These are phyloP conservation scores for Remorina albescens DNA, from an alignment of 2,797 vertebrate genomes.

Conservation along the genomic window DNA sequence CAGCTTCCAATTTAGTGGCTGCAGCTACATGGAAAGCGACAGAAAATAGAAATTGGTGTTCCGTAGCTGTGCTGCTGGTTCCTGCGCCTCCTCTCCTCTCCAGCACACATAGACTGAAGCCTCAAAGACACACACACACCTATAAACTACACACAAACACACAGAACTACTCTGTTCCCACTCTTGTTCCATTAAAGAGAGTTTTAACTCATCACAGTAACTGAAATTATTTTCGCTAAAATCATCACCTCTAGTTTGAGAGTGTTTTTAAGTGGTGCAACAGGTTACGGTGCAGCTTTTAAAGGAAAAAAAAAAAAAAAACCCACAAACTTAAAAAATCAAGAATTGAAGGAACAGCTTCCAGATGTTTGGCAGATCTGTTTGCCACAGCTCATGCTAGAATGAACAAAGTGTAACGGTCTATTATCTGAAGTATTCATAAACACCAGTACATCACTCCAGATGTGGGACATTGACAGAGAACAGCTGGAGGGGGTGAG, in stretches of 20 bases:
- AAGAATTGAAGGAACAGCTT: too few species aligned
- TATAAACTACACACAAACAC: slow-evolving; percentile 2
- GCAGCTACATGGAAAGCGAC: slow-evolving; percentile 6
- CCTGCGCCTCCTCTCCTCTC: slow-evolving; percentile 17
- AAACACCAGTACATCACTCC: not conserved
- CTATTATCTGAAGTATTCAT: not conserved
- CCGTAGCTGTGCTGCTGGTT: slow-evolving; percentile 16
- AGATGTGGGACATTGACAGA: not conserved
- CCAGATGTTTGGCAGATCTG: not conserved
- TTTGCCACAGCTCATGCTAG: not conserved
- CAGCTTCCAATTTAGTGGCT: slow-evolving; percentile 17
- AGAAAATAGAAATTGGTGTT: slow-evolving; percentile 41
- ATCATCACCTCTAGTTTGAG: too few species aligned
- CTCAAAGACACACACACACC: not conserved
- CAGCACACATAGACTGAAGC: slow-evolving; percentile 18
- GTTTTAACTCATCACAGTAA: not conserved
- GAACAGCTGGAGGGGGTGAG: not conserved
- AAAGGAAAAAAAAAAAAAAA: too few species aligned
- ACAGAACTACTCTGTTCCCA: not conserved
- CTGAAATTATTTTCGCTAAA: too few species aligned
- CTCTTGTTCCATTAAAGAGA: slow-evolving; percentile 9
- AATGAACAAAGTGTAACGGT: not conserved
- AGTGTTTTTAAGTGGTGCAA: too few species aligned
- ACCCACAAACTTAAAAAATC: too few species aligned
- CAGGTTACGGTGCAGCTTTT: too few species aligned